Evolutionary conservation across 2,797 vertebrate genomes (phyloP).

Genomic region (Macrochelys suwanniensis): DNA sequence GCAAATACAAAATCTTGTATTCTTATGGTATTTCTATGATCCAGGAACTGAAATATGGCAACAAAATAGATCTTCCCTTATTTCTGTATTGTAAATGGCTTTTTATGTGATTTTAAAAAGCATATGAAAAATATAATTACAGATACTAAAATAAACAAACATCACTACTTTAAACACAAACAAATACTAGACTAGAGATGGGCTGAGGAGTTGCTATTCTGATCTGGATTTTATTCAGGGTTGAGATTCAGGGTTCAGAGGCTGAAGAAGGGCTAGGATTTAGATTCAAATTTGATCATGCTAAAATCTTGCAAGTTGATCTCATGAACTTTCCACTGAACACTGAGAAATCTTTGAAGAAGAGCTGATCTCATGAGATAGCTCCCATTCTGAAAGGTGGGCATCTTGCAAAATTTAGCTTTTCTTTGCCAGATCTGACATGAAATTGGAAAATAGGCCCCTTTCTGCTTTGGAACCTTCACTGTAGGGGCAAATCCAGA

Average conservation of each 20-base stretch:
- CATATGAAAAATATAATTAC: neutral
- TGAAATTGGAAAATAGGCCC: neutral
- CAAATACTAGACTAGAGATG: neutral
- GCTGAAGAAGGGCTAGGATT: neutral
- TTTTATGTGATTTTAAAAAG: neutral
- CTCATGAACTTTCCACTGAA: neutral
- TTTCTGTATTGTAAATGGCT: neutral
- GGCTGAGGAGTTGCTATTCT: slow-evolving; percentile 4
- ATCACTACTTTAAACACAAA: neutral
- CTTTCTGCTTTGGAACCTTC: neutral
- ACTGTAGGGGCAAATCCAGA: neutral
- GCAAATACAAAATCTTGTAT: neutral
- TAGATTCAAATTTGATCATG: rapidly evolving
- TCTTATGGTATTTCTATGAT: neutral
- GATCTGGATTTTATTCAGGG: neutral
- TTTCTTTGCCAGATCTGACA: neutral
- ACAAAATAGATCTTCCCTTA: slow-evolving; percentile 15
- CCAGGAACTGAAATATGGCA: slow-evolving; percentile 14
- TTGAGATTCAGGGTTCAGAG: neutral
- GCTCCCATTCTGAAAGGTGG: neutral
- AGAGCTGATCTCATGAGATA: neutral
- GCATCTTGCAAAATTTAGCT: neutral
- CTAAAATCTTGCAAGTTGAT: neutral
- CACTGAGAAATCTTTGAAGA: neutral
- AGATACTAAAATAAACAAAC: slow-evolving; percentile 33